These are phyloP conservation scores for Volucella bombylans DNA, from an alignment of 2,888 invertebrate species.

Conservation along the genomic window DNA sequence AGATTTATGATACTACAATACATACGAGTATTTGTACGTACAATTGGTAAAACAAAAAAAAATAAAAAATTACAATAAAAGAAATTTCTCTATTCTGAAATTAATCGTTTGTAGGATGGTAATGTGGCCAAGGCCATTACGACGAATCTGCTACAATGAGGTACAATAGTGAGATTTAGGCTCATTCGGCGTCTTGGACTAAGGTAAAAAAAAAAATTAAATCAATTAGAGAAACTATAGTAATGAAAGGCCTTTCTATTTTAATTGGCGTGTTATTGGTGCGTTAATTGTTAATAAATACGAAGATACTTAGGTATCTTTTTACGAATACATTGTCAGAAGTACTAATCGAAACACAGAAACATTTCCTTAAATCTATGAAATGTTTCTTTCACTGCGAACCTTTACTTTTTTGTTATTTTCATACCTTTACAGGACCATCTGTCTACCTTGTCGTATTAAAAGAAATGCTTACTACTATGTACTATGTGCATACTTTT, in stretches of 20 bases:
- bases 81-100: slow-evolving; percentile 43
- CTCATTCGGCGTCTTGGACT: neutral
- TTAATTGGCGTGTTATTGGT: slow-evolving; percentile 14
- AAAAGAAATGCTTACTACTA: too few relatives aligned
- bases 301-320: neutral
- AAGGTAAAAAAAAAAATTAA: neutral
- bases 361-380: too few relatives aligned
- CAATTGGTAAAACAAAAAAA: slow-evolving; percentile 11
- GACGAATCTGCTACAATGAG: neutral
- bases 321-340: too few relatives aligned
- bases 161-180: slow-evolving; percentile 17
- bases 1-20: neutral
- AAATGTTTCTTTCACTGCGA: too few relatives aligned
- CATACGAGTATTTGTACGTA: neutral
- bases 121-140: slow-evolving; percentile 53
- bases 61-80: slow-evolving; percentile 19
- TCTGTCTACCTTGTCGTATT: too few relatives aligned
- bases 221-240: slow-evolving; percentile 36
- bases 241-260: neutral
- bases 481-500: too few relatives aligned
- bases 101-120: slow-evolving; percentile 9
- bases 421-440: too few relatives aligned
- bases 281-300: slow-evolving; percentile 19
- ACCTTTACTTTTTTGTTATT: too few relatives aligned
- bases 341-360: too few relatives aligned